Conservation (phyloP, 2,888 invertebrate genomes). For the Lysandra bellargus region DNA sequence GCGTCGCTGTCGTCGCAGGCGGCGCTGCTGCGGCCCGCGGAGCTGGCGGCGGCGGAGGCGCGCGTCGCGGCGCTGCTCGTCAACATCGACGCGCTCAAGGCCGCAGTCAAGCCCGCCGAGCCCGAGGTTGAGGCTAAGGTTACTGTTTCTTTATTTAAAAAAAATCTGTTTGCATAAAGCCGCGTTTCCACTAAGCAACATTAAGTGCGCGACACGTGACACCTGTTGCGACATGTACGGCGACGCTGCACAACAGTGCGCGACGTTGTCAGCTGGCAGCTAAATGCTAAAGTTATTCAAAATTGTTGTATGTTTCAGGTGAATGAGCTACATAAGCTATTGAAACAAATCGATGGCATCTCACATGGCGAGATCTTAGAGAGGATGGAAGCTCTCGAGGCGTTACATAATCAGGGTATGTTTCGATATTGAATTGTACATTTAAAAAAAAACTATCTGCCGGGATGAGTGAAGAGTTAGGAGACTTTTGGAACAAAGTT, state of each 20-base stretch:
- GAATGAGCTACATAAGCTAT: slow-evolving; percentile 90
- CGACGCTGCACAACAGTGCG: too few relatives aligned
- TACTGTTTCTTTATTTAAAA: not conserved
- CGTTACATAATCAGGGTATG: slow-evolving; percentile 93
- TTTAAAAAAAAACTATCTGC: too few relatives aligned
- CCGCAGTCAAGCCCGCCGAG: slow-evolving; percentile 80
- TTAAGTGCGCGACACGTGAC: too few relatives aligned
- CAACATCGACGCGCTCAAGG: slow-evolving; percentile 86
- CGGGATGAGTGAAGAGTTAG: too few relatives aligned
- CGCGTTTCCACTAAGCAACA: too few relatives aligned
- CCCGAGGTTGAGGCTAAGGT: slow-evolving; percentile 85
- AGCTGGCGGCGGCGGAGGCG: slow-evolving; percentile 92
- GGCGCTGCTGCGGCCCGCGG: slow-evolving; percentile 88
- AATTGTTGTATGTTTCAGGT: slow-evolving; percentile 74
- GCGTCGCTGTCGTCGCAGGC: slow-evolving; percentile 89
- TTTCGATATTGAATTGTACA: not conserved
- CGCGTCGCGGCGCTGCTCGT: slow-evolving; percentile 87
- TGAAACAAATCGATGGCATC: slow-evolving; percentile 92
- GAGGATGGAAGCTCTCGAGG: slow-evolving; percentile 91
- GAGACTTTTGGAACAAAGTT: too few relatives aligned
- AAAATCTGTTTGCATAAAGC: too few relatives aligned
- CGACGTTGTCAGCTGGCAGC: too few relatives aligned
- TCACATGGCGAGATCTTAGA: slow-evolving; percentile 87
- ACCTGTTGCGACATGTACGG: too few relatives aligned
- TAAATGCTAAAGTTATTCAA: not conserved